Base-by-base conservation (phyloP, 2,888 invertebrate genomes). In the Eugnorisma glareosa region DNA sequence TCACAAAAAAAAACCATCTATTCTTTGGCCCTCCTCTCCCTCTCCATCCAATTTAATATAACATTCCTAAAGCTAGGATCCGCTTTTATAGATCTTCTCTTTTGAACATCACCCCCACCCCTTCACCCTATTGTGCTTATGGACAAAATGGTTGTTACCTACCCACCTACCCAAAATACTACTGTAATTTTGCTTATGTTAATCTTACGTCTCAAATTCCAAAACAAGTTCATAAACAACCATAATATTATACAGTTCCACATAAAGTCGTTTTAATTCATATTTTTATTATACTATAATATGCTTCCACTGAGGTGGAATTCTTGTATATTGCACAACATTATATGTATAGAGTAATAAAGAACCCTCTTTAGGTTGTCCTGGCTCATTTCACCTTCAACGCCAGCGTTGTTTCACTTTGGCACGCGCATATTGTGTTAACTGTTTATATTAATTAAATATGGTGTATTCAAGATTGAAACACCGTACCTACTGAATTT, bases 241-340 rank as follows among this genome's bases (percentile, higher is more conserved):
- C 21, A 37, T 68, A 59, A 43, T 51, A 54, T 59, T 78, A 37
- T 61, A 69, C 40, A 59, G 48, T 11, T 24, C n/a, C 54, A 21
- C 21, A 3, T 8, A 21, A 57, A 35, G 3, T 78, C 21, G 54
- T 48, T 54, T 71, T 64, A 69, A 70, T 79, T 66, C 18, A 68
- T 83, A 35, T 63, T 51, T 70, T 73, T 79, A 67, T 10, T 81
- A 73, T 21, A n/a, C 76, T 81, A 85, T 21, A 63, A 67, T 57
- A 69, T 70, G 72, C 37, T 48, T 73, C 75, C 85, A 81, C 82
- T 80, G 84, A 84, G 82, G 35, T 61, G 70, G 57, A 45, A 48
- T 59, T 48, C 7, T 35, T 37, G 48, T 66, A 28, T 76, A 79
- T 84, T 73, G 68, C 79, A 79, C 45, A 43, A 35, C 61, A 57